Base-by-base conservation (phyloP, 2,113 vertebrate species). In the Sinocyclocheilus anshuiensis region DNA sequence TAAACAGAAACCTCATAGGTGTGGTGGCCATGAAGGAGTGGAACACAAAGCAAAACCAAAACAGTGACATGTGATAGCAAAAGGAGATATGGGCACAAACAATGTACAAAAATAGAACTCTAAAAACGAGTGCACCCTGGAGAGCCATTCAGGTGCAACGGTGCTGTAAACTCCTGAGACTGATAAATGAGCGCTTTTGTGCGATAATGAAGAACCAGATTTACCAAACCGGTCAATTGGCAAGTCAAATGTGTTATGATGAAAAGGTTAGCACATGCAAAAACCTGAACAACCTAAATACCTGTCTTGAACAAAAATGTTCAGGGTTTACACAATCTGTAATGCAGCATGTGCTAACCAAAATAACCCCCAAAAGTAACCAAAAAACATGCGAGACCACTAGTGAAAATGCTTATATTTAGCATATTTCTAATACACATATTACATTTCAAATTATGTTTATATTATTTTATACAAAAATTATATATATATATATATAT, bases 51-150 rank as follows among this genome's bases (percentile, higher is more conserved):
- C 50, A 84, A 86, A 92, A 90, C 75, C 89, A 90, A 92, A 93
- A 92, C 90, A 94, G 91, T 91, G 90, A 88, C 88, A 88, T 89
- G 90, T 86, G 86, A 91, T 81, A 67, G 65, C 65, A 33, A 20
- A 42, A 71, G 72, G 81, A 24, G 36, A 79, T 77, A 86, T 22
- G 77, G 86, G 88, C 81, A 75, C 86, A 88, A 91, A 92, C 85
- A 91, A 63, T 53, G 81, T 50, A 83, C 90, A 90, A 91, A 92
- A 92, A 92, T 90, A 92, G 88, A 90, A 80, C 84, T 11, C 77
- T 33, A 69, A 78, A 89, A 89, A 53, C 42, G 13, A 85, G 42
- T 20, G 22, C 16, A 80, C 24, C 20, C 18, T 16, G 24, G 63
- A 69, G 24, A 83, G 26, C 65, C 63, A 71, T 69, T 72, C 65